These are phyloP conservation scores for Octopus sinensis DNA, from an alignment of 1,140 invertebrate genomes.

Conservation along the genomic window DNA sequence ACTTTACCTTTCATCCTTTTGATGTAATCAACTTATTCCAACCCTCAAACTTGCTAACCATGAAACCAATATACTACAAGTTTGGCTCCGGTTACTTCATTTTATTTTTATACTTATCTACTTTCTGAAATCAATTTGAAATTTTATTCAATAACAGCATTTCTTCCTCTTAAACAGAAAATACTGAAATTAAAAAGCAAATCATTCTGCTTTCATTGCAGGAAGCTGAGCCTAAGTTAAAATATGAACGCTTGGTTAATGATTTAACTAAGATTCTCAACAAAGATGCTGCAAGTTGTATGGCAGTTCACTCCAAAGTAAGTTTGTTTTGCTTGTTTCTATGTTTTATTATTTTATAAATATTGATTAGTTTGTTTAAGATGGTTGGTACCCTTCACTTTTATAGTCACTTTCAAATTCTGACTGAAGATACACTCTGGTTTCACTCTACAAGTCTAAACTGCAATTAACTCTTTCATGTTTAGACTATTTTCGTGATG, in stretches of 20 bases:
- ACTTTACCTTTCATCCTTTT: no score
- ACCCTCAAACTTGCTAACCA: no score
- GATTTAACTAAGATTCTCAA: slow-evolving; percentile 81
- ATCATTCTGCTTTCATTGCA: slow-evolving; percentile 22
- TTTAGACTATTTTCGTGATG: not conserved
- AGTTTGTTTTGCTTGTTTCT: slow-evolving; percentile 1
- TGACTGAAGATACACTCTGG: no score
- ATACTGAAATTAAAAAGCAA: no score
- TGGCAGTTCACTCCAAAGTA: slow-evolving; percentile 88
- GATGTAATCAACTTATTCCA: no score
- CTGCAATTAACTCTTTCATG: not conserved
- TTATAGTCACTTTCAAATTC: no score
- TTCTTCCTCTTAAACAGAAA: no score
- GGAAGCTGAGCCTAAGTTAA: slow-evolving; percentile 87
- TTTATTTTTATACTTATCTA: no score
- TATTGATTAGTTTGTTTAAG: not conserved
- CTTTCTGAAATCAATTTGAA: no score
- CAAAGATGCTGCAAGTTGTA: slow-evolving; percentile 85
- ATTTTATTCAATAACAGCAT: no score
- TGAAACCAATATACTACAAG: no score
- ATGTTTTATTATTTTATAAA: not conserved
- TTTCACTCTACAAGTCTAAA: not conserved
- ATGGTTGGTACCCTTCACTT: not conserved
- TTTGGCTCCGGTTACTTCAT: no score
- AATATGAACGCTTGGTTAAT: slow-evolving; percentile 84